phyloP scores from a whole-genome alignment of 2,113 vertebrate genomes.

The Micromys minutus region DNA sequence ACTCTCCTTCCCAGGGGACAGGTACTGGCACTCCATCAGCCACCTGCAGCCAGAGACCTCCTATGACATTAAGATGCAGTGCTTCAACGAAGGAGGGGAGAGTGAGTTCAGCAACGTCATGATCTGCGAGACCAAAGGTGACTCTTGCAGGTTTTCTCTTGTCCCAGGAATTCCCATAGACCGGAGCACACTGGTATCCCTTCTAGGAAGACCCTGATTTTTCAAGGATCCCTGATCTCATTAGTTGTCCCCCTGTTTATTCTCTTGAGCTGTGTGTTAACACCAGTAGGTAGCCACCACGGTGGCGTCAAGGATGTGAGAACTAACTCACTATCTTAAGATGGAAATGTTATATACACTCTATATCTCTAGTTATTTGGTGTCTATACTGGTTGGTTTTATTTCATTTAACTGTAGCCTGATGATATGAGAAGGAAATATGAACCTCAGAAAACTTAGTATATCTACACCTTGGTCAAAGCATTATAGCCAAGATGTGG shows the following conservation, averaged over 20 bases:
- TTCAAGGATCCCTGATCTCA: not conserved
- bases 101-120: slow-evolving; percentile 98
- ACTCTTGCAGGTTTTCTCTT: not conserved
- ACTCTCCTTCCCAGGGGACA: slow-evolving; percentile 86
- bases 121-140: slow-evolving; percentile 99
- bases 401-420: not conserved
- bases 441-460: not conserved
- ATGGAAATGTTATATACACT: not conserved
- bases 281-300: not conserved
- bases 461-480: not conserved
- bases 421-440: not conserved
- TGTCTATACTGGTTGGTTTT: not conserved
- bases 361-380: not conserved
- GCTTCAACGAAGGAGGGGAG: slow-evolving; percentile 97
- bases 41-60: slow-evolving; percentile 97
- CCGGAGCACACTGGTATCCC: not conserved
- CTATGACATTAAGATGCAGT: slow-evolving; percentile 99
- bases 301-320: not conserved
- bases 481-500: not conserved
- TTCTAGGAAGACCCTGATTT: not conserved
- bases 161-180: not conserved
- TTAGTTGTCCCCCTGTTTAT: not conserved
- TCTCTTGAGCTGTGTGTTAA: not conserved
- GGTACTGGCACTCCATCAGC: slow-evolving; percentile 97
- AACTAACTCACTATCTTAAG: not conserved